A percentile compares a stretch with the other conserved stretches of the same genome.
phyloP scores from a whole-genome alignment of 1,140 invertebrate species.

The Heliconius hermathena region DNA sequence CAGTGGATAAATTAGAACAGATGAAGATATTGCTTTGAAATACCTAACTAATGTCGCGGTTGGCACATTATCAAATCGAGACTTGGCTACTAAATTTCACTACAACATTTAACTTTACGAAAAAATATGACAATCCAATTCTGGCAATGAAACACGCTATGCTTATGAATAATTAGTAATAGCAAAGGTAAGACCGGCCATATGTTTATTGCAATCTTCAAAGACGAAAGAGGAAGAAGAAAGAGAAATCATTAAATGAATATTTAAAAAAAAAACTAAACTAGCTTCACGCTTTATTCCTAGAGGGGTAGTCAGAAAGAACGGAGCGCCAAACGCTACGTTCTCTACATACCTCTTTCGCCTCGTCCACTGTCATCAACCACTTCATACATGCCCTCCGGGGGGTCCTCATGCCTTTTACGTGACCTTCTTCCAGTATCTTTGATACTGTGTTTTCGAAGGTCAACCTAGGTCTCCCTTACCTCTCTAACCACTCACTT shows the following conservation, averaged over 20 bases:
- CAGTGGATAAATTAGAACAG: conserved; percentile 15
- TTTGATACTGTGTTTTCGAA: no score
- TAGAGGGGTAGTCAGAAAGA: no score
- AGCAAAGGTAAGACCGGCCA: conserved; percentile 37
- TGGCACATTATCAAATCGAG: conserved; percentile 62
- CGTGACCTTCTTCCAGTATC: no score
- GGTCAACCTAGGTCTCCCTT: no score
- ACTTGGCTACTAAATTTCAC: conserved; percentile 53
- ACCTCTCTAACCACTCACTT: no score
- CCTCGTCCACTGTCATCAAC: no score
- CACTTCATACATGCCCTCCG: no score
- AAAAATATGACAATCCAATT: conserved; percentile 47
- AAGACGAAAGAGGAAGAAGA: no score
- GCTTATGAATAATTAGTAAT: conserved; percentile 45
- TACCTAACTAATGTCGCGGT: conserved; percentile 58
- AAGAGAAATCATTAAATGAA: conserved; percentile 64
- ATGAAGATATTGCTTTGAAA: conserved; percentile 58
- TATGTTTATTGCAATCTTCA: conserved; percentile 45
- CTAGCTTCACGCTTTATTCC: no score
- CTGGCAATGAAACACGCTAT: conserved; percentile 51
- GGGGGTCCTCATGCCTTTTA: no score
- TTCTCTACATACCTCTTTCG: no score
- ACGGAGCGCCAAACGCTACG: no score
- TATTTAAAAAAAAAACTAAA: not conserved
- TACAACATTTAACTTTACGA: conserved; percentile 25